Evolutionary conservation across 1,140 invertebrate genomes (phyloP).

Genomic region (Holotrichia oblita): DNA sequence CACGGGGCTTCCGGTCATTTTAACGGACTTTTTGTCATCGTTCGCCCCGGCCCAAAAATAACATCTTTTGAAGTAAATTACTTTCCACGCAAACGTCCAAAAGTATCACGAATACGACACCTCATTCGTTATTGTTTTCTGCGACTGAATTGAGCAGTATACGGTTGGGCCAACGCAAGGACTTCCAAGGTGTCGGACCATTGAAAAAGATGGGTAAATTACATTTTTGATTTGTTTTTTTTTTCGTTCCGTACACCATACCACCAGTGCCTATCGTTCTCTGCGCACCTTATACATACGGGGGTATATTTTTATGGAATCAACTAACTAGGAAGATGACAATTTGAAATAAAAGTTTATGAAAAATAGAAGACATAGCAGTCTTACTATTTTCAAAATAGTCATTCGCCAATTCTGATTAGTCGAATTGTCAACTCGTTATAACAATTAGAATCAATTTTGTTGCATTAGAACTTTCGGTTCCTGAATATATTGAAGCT

Average conservation of each 20-base stretch:
- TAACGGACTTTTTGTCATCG: slow-evolving; percentile 33
- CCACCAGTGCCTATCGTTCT: too few species aligned
- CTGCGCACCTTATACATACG: too few species aligned
- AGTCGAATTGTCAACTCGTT: too few species aligned
- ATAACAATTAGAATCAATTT: too few species aligned
- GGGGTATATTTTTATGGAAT: too few species aligned
- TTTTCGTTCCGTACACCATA: neutral
- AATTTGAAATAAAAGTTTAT: too few species aligned
- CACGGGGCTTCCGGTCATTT: slow-evolving; percentile 18
- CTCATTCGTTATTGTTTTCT: neutral
- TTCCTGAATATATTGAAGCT: too few species aligned
- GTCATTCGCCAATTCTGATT: too few species aligned
- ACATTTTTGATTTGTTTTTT: slow-evolving; percentile 37
- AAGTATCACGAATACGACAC: neutral
- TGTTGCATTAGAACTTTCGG: too few species aligned
- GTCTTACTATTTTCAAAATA: too few species aligned
- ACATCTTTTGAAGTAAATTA: slow-evolving; percentile 33
- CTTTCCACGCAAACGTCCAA: slow-evolving; percentile 23
- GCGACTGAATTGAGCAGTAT: neutral
- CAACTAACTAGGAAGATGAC: too few species aligned
- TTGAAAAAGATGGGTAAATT: slow-evolving; percentile 34
- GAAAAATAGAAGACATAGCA: too few species aligned
- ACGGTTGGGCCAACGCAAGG: neutral
- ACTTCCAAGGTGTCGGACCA: slow-evolving; percentile 21
- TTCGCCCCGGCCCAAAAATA: slow-evolving; percentile 3